Conservation (phyloP, 2,888 invertebrate species). For the Tenodera sinensis region DNA sequence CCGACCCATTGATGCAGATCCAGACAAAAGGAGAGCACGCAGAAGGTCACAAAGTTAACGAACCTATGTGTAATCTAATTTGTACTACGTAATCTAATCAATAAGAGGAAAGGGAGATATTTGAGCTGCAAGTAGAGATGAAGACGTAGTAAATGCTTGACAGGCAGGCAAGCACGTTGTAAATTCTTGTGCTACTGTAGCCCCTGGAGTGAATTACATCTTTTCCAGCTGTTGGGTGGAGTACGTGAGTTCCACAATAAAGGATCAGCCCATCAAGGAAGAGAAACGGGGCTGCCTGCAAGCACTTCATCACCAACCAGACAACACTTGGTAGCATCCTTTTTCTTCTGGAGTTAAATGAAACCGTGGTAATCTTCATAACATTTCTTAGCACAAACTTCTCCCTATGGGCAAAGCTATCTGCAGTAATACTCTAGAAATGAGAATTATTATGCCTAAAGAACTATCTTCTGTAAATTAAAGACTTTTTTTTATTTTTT, state of each 20-base stretch:
- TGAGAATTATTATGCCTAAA: too few species aligned
- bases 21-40: too few species aligned
- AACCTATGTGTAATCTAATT: too few species aligned
- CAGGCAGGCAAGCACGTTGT: neutral
- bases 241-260: neutral
- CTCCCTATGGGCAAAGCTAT: too few species aligned
- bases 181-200: neutral
- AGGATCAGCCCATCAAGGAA: neutral
- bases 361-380: neutral
- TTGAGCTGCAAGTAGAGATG: neutral
- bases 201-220: neutral
- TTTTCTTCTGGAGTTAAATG: neutral
- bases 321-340: neutral
- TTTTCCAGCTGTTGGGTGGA: neutral
- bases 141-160: neutral
- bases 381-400: neutral
- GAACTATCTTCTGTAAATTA: too few species aligned
- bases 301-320: neutral
- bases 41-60: too few species aligned
- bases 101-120: neutral
- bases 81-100: too few species aligned
- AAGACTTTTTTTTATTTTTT: too few species aligned
- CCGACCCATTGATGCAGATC: too few species aligned
- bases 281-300: neutral
- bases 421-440: too few species aligned